Evolutionary conservation across 1,140 invertebrate genomes (phyloP).

Genomic region (Monochamus saltuarius): DNA sequence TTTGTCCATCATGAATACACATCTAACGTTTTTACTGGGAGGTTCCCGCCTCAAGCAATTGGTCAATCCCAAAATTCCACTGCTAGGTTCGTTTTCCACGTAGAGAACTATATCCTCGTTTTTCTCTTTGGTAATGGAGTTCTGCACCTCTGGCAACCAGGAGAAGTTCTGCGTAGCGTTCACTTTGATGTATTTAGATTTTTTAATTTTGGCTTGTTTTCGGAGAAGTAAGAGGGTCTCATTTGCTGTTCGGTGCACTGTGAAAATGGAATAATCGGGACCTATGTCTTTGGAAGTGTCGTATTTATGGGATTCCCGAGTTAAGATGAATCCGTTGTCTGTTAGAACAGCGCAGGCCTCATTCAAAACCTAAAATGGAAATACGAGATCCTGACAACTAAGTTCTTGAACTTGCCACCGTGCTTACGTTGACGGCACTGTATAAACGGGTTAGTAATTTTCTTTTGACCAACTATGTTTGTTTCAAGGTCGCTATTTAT

Average conservation of each 20-base stretch:
- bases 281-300: constrained; percentile 18
- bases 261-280: constrained; percentile 50
- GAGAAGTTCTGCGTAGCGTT: constrained; percentile 43
- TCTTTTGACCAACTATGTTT: too few relatives aligned
- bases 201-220: constrained; percentile 27
- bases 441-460: too few relatives aligned
- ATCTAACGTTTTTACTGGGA: constrained; percentile 53
- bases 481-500: too few relatives aligned
- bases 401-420: too few relatives aligned
- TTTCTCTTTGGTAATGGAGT: constrained; percentile 56
- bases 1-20: constrained; percentile 64
- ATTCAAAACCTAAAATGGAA: constrained; percentile 47
- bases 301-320: constrained; percentile 50
- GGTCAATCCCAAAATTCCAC: constrained; percentile 82
- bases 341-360: constrained; percentile 49
- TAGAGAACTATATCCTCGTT: constrained; percentile 58
- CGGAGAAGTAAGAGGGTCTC: constrained; percentile 53
- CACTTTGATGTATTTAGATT: constrained; percentile 12
- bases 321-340: constrained; percentile 56
- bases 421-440: too few relatives aligned
- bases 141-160: constrained; percentile 59
- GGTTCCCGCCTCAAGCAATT: constrained; percentile 74
- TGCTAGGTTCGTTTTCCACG: constrained; percentile 57
- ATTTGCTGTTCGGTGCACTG: constrained; percentile 49
- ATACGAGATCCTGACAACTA: too few relatives aligned